phyloP scores from a whole-genome alignment of 2,888 invertebrate genomes.

The Chrysodeixis includens region DNA sequence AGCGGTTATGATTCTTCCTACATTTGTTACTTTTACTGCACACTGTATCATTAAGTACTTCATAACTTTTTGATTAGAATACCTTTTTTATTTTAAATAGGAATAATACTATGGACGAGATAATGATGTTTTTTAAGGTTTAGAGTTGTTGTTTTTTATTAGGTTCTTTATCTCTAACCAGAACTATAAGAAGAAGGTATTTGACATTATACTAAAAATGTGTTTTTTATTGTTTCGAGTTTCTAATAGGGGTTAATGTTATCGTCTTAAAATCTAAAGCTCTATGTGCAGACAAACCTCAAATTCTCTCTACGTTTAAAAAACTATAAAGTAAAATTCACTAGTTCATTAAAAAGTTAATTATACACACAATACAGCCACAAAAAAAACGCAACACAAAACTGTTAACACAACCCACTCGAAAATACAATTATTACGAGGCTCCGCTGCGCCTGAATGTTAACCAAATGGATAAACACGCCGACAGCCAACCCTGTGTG shows the following conservation, averaged over 20 bases:
- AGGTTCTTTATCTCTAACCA: no score
- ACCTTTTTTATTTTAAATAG: background rate
- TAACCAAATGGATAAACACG: slow-evolving; percentile 29
- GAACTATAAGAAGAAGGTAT: no score
- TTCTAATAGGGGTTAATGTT: no score
- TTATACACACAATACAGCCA: background rate
- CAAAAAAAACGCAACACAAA: background rate
- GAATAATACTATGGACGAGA: background rate
- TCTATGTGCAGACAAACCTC: no score
- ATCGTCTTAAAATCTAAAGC: no score
- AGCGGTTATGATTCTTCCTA: slow-evolving; percentile 37
- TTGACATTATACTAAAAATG: no score
- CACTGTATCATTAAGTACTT: background rate
- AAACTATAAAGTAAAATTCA: no score
- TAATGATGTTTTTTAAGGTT: no score
- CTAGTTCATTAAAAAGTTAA: background rate
- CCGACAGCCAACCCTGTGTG: slow-evolving; percentile 45
- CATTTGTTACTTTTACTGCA: slow-evolving; percentile 22
- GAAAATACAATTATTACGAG: slow-evolving; percentile 8
- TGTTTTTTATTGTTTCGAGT: no score
- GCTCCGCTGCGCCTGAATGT: slow-evolving; percentile 4
- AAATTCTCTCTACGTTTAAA: no score
- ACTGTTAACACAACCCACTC: background rate
- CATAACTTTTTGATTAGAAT: background rate
- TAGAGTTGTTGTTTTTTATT: no score